Base-by-base conservation (phyloP, 2,797 vertebrate species). In the Phalanger gymnotis region DNA sequence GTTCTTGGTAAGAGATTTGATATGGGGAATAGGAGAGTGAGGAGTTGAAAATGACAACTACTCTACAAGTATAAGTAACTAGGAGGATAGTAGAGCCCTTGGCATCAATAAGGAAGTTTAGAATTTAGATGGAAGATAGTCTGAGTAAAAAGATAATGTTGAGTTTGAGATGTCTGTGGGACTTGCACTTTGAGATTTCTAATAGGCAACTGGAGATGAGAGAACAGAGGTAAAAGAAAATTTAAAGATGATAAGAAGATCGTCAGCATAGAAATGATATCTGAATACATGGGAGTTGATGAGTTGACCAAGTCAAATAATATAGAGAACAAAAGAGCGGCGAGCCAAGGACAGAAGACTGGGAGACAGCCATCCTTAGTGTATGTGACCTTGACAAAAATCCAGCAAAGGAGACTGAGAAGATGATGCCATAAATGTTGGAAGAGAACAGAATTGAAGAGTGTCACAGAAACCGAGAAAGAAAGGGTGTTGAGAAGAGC, bases 341-440 rank as follows among this genome's bases (percentile, higher is more conserved):
- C 25, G 2, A n/a, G 19, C 2, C 19, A 81, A 47, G 2, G 7
- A 81, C 66, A 47, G 34, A n/a, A 81, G 3, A 22, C n/a, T 81
- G 19, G 0, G n/a, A 0, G 16, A 9, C 19, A 47, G 6, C 2
- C 7, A 7, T 22, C n/a, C 14, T 73, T 40, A 2, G 16, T 40
- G 66, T 40, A 73, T 22, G 5, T 73, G 66, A 40, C n/a, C 5
- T 66, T n/a, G 16, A n/a, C 34, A 73, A 40, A 81, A 19, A 81
- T 81, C n/a, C 19, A 47, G 5, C 12, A 81, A 40, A 81, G 66
- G 19, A 47, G 6, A 81, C 19, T 81, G n/a, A 47, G n/a, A 47
- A 73, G 66, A 40, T 40, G 31, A n/a, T 6, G 2, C n/a, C 16
- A 73, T 22, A 73, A 40, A 73, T 16, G 66, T 40, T 40, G 66